Evolutionary conservation across 2,113 vertebrate species (phyloP).

Genomic region (Ciconia boyciana): DNA sequence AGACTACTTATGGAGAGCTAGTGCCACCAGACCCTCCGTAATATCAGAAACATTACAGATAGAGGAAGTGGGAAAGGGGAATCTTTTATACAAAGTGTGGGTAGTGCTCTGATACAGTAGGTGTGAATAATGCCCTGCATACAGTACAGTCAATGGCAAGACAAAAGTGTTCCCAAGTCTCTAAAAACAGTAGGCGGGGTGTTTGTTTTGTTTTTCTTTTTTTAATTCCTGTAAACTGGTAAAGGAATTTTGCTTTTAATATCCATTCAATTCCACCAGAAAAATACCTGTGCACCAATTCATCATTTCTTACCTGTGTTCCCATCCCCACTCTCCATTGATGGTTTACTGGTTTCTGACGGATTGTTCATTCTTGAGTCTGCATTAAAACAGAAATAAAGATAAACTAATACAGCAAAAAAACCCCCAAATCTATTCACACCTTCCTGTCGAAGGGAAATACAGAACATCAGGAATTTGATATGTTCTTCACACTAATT

Average conservation of each 20-base stretch:
- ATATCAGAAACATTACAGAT: not conserved
- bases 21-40: not conserved
- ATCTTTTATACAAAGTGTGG: not conserved
- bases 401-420: not conserved
- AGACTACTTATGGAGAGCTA: not conserved
- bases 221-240: not conserved
- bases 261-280: not conserved
- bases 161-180: not conserved
- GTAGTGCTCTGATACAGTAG: not conserved
- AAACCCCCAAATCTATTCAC: not conserved
- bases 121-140: not conserved
- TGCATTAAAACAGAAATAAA: constrained; percentile 74
- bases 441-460: not conserved
- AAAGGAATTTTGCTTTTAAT: not conserved
- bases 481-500: not conserved
- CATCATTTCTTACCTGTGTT: constrained; percentile 82
- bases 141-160: not conserved
- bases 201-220: not conserved
- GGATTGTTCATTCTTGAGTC: constrained; percentile 99
- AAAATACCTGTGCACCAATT: not conserved
- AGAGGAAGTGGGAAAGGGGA: not conserved
- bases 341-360: constrained; percentile 94
- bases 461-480: not conserved
- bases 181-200: not conserved
- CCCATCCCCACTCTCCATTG: constrained; percentile 91